A percentile compares a stretch with the other conserved stretches of the same genome.
phyloP scores from a whole-genome alignment of 2,113 vertebrate genomes.

The Ivindomyrus marchei region DNA sequence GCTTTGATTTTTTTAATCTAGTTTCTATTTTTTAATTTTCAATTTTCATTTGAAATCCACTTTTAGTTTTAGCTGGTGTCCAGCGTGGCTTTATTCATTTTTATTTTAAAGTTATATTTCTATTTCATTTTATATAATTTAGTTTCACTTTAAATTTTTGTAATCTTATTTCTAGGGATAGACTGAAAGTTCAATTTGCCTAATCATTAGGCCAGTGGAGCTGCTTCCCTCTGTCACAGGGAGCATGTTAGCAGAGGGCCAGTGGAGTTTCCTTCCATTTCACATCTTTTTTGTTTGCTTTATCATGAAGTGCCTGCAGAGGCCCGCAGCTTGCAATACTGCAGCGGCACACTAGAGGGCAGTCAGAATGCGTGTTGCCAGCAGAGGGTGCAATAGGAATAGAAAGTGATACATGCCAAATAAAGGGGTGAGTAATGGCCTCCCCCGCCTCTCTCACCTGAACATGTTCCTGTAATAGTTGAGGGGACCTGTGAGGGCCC shows the following conservation, averaged over 20 bases:
- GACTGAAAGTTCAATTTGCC: not conserved
- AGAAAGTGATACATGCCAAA: not conserved
- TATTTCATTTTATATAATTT: not conserved
- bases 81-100: not conserved
- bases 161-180: not conserved
- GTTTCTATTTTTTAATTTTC: not conserved
- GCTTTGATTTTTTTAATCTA: not conserved
- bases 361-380: not conserved
- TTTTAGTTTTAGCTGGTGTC: not conserved
- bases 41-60: not conserved
- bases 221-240: not conserved
- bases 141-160: not conserved
- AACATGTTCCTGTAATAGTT: slow-evolving; percentile 93
- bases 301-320: not conserved
- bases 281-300: not conserved
- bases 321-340: not conserved
- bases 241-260: not conserved
- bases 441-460: slow-evolving; percentile 60
- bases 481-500: slow-evolving; percentile 86
- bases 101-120: not conserved
- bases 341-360: not conserved
- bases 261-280: not conserved
- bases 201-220: not conserved
- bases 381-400: slow-evolving; percentile 11
- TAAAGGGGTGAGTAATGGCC: no score